Evolutionary conservation across 2,797 vertebrate genomes (phyloP).

Genomic region (Microctenopoma lineatum): DNA sequence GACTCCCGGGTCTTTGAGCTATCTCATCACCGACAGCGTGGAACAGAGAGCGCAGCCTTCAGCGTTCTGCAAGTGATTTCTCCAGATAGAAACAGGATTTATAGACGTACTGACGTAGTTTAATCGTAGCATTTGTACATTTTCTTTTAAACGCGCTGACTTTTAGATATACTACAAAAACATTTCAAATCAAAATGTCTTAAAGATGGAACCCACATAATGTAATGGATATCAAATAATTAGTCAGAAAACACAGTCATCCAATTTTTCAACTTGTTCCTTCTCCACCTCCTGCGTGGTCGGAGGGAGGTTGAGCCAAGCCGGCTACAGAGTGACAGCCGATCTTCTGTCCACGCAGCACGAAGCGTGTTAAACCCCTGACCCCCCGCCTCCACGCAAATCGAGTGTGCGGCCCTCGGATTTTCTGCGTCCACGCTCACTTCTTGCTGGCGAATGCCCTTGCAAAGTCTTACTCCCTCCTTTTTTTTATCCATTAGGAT

Average conservation of each 20-base stretch:
- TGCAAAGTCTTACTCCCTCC: slow-evolving; percentile 77
- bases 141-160: slow-evolving; percentile 5
- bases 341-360: slow-evolving; percentile 78
- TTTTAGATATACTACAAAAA: slow-evolving; percentile 20
- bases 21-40: slow-evolving; percentile 30
- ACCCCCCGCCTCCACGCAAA: slow-evolving; percentile 65
- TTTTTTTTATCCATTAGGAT: slow-evolving; percentile 81
- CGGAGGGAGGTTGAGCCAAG: slow-evolving; percentile 74
- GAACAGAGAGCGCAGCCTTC: slow-evolving; percentile 18
- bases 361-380: slow-evolving; percentile 73
- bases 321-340: slow-evolving; percentile 68
- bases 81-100: slow-evolving; percentile 17
- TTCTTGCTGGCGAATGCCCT: slow-evolving; percentile 77
- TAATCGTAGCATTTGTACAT: slow-evolving; percentile 17
- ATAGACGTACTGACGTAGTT: neutral
- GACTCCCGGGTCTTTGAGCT: slow-evolving; percentile 45
- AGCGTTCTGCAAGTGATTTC: slow-evolving; percentile 24
- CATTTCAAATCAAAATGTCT: slow-evolving; percentile 35
- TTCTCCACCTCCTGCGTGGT: slow-evolving; percentile 74
- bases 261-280: slow-evolving; percentile 67
- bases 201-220: slow-evolving; percentile 58
- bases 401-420: slow-evolving; percentile 61
- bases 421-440: slow-evolving; percentile 70
- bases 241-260: slow-evolving; percentile 72
- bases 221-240: slow-evolving; percentile 61